Conservation (phyloP, 2,113 vertebrate species). For the Camelus bactrianus region DNA sequence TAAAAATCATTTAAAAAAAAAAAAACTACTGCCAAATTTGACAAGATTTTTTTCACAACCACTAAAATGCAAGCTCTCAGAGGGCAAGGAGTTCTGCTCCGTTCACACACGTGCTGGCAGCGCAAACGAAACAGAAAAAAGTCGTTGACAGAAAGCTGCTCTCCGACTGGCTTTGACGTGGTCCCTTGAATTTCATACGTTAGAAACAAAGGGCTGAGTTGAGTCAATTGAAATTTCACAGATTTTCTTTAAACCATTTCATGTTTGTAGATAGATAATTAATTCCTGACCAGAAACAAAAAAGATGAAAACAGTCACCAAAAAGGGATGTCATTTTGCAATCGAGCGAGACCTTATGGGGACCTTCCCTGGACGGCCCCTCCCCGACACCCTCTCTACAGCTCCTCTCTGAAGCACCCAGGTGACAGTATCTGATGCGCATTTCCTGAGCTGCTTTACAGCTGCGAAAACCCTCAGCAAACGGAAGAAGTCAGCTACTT, state of each 20-base stretch:
- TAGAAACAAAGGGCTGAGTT: not conserved
- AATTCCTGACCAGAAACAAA: not conserved
- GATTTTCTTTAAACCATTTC: not conserved
- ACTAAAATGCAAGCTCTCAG: not conserved
- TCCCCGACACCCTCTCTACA: too few species aligned
- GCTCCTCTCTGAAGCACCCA: too few species aligned
- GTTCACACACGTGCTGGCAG: not conserved
- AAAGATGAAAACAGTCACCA: not conserved
- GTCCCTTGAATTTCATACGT: not conserved
- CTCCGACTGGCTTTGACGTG: not conserved
- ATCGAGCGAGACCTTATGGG: too few species aligned
- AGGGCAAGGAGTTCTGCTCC: not conserved
- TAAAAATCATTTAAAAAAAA: not conserved
- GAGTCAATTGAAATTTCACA: not conserved
- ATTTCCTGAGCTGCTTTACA: too few species aligned
- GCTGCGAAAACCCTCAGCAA: too few species aligned
- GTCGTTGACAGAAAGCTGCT: not conserved
- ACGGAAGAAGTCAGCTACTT: too few species aligned
- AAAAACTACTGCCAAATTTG: not conserved
- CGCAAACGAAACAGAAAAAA: too few species aligned
- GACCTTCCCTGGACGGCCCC: too few species aligned
- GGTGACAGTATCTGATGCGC: too few species aligned
- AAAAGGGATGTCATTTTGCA: not conserved
- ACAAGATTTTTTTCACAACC: not conserved
- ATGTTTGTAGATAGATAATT: not conserved